phyloP scores from a whole-genome alignment of 2,113 vertebrate genomes.

The Labeo rohita region DNA sequence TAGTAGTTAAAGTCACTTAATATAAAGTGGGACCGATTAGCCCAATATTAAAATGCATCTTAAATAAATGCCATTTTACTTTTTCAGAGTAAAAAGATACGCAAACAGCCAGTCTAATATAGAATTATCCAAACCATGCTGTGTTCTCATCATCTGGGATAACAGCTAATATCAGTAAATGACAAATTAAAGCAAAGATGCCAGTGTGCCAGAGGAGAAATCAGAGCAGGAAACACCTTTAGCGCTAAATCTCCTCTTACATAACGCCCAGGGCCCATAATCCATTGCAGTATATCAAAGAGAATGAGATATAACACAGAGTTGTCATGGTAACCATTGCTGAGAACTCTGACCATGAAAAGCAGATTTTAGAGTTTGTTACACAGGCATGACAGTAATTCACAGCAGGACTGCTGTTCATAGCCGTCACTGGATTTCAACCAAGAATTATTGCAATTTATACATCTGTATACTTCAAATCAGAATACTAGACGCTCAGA shows the following conservation, averaged over 20 bases:
- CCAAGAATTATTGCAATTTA: background rate
- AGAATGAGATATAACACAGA: constrained; percentile 75
- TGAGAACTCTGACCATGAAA: constrained; percentile 67
- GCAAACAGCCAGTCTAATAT: background rate
- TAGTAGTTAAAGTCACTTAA: no score
- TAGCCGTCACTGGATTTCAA: background rate
- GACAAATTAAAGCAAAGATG: background rate
- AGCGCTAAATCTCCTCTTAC: constrained; percentile 69
- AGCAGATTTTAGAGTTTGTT: constrained; percentile 72
- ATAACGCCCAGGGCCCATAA: constrained; percentile 71
- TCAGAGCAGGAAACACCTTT: constrained; percentile 74
- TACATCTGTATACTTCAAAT: background rate
- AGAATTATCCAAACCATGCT: background rate
- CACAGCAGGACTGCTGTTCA: constrained; percentile 18
- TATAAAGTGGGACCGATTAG: no score
- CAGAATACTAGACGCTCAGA: background rate
- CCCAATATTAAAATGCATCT: background rate
- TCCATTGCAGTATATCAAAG: constrained; percentile 70
- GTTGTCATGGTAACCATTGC: constrained; percentile 77
- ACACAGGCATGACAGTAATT: constrained; percentile 63
- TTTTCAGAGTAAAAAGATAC: background rate
- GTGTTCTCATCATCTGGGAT: background rate
- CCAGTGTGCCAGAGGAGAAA: constrained; percentile 23
- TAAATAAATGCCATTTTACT: background rate
- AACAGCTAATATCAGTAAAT: background rate